Evolutionary conservation across 1,140 invertebrate species (phyloP), one percentile per base, ranked within the genome.

Genomic region (Phenacoccus solenopsis): DNA sequence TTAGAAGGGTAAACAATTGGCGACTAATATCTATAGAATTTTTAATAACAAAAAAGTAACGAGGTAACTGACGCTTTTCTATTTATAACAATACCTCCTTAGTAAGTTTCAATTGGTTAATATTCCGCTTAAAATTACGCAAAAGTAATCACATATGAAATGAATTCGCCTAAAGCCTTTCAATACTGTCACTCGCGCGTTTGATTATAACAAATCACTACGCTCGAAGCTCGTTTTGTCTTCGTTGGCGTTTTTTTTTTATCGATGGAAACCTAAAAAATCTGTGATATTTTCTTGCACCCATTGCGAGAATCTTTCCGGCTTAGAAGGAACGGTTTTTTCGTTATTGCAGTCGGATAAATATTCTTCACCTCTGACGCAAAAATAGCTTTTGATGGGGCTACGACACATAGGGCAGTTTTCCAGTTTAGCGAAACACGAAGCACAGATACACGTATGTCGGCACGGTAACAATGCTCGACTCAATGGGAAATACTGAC

Each of bases 401-500:
- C 86, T 86, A 35, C 90, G 82, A 77, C 90, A 92, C 81, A 93
- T 90, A 5, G 90, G 90, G 78, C 90, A 92, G 32, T 87, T 84
- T 74, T 90, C 87, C 56, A 91, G 78, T 76, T 86, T 87, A 32
- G 81, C 81, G 76, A 90, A 87, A 75, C 89, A 91, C 16, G 83
- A 82, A 28, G 86, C 85, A 79, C 90, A 92, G n/a, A 91, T 86
- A 74, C 90, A 91, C 0, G 90, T 90, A 78, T 92, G 90, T 21
- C 87, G 81, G 80, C 90, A 93, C 0, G 90, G 90, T 71, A 92
- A 79, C 25, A 92, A 79, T n/a, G 88, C 90, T 69, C 88, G 81
- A 1, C 88, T 90, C 24, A 90, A 79, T 1, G 87, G 87, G 74
- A 84, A 86, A 73, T 84, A 85, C 74, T 90, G 88, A 78, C 90